Base-by-base conservation (phyloP, 2,888 invertebrate species). In the Ophion costatus region DNA sequence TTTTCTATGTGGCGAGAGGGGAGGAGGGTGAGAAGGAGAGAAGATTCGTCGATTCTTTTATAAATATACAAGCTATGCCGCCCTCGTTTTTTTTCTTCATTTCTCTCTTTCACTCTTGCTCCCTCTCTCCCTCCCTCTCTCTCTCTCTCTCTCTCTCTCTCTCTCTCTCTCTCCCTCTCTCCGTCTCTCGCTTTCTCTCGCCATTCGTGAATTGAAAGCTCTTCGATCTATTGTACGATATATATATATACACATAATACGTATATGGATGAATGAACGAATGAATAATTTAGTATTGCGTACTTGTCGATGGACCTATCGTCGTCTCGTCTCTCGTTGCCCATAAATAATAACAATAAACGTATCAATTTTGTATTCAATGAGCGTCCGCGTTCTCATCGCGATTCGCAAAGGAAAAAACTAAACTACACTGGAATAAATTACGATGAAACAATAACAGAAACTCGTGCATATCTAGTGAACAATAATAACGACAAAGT, bases 271-370 rank as follows among this genome's bases (percentile, higher is more conserved):
- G 38, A 38, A 38, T 38, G 38, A 11, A 51, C 4, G 51, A 80
- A 85, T 61, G 45, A 77, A 80, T 80, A 57, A 85, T 85, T 85
- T 74, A 74, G 77, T 64, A 66, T 85, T 64, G 69, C 56, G 80
- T 85, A 79, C 67, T 84, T 78, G 64, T 84, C 57, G 75, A 61
- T 80, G 80, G 70, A 76, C 66, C 63, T 78, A 38, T 77, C 81
- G 66, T 81, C 66, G 79, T 83, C 84, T 83, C 83, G 80, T 79
- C 51, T 82, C 81, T 80, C 82, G 79, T 82, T 69, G 76, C 80
- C 69, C 73, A 42, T 76, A 73, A 45, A 80, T 17, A 14, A 38
- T 38, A 51, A 51, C 4, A 51, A 51, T 51, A 80, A 78, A 29
- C 78, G 66, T 70, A 82, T 45, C 79, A 79, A 79, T 71, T 56